Evolutionary conservation across 2,888 invertebrate genomes (phyloP).

Genomic region (Drosophila emarginata): DNA sequence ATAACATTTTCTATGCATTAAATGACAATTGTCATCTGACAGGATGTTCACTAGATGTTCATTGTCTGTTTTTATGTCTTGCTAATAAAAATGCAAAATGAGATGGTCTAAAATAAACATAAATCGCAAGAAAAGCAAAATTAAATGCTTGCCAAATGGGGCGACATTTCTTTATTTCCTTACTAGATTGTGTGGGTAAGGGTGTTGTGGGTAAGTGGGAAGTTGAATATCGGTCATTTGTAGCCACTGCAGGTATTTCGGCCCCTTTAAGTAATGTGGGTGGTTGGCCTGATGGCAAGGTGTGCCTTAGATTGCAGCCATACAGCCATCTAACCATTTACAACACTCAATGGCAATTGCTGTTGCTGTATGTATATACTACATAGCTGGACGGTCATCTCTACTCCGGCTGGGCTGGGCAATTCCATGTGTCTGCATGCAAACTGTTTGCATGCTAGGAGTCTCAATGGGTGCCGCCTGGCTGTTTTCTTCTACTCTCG

Average conservation of each 20-base stretch:
- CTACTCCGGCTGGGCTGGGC: conserved; percentile 26
- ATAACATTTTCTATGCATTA: neutral
- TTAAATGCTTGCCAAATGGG: conserved; percentile 62
- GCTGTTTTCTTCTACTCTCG: conserved; percentile 30
- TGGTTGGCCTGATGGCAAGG: conserved; percentile 40
- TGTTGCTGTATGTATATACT: neutral
- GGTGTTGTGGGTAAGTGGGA: neutral
- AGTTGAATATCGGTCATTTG: conserved; percentile 57
- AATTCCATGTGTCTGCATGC: conserved; percentile 65
- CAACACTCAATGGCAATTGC: conserved; percentile 14
- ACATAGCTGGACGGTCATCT: neutral
- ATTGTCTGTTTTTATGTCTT: conserved; percentile 16
- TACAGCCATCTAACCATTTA: conserved; percentile 34
- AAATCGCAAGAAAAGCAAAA: conserved; percentile 67
- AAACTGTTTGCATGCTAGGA: conserved; percentile 62
- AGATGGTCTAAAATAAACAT: conserved; percentile 56
- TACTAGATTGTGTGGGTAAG: neutral
- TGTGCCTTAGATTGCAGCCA: conserved; percentile 41
- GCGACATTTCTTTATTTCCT: conserved; percentile 16
- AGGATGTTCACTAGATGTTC: conserved; percentile 13
- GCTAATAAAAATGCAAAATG: conserved; percentile 65
- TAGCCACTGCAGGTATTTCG: conserved; percentile 26
- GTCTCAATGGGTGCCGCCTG: conserved; percentile 29
- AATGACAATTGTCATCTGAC: conserved; percentile 41
- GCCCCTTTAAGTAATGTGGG: conserved; percentile 44